Base-by-base conservation (phyloP, 2,888 invertebrate species). In the Ophraella communa region DNA sequence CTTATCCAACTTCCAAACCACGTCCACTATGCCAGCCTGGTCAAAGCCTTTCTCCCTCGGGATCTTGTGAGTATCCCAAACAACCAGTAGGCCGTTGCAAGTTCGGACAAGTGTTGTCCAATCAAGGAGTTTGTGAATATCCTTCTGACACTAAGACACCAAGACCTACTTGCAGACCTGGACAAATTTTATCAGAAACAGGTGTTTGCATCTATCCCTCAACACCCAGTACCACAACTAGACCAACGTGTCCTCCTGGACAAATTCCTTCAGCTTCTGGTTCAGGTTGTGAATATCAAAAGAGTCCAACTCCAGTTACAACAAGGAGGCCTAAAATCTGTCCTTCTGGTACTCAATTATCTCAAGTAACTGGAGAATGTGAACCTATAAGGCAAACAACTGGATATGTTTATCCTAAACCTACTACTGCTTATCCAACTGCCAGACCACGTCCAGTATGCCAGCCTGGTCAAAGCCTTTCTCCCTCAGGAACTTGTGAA, bases 1-100 rank as follows among this genome's bases (percentile, higher is more conserved):
- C 14, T n/a, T 14, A 39, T 8, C 35, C 35, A n/a, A 42, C 52
- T n/a, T 1, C 20, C 21, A 35, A 10, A 24, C 65, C 64, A 61
- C 45, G 10, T 5, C 49, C 5, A 39, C 17, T 52, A 35, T 67
- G 67, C 52, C 39, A 27, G 42, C 62, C 65, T 11, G 67, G 62
- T 11, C 62, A 62, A 56, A 44, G 62, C 8, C 27, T 49, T n/a
- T 44, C 45, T 11, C 53, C 59, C 7, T 33, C 47, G 18, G 67
- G 69, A 10, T 18, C 23, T 21, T 69, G 69, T 59, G 53, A 35
- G 23, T 58, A 63, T 62, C 64, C 68, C 14, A 45, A 47, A 42
- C 64, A 57, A 27, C 64, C 68, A 27, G 73, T 78, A 79, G 81
- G 81, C 76, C 11, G 39, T 30, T 82, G 44, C 82, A 82, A 68